Percentiles rank a stretch among this genome's conserved stretches.
These are phyloP conservation scores for Lamellibrachia columna DNA, from an alignment of 2,888 invertebrate species.

Conservation along the genomic window DNA sequence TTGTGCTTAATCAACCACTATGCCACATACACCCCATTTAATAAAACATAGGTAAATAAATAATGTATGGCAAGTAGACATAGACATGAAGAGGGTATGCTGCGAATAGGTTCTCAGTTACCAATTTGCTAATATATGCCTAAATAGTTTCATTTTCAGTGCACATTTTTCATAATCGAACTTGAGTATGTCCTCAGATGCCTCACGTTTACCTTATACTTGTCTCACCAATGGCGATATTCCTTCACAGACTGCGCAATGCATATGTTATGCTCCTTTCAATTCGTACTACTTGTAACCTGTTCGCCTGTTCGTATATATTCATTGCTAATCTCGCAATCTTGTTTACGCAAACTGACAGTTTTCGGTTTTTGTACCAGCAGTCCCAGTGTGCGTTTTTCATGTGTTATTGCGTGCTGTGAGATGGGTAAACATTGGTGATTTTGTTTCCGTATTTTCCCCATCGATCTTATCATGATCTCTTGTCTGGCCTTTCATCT, in stretches of 20 bases:
- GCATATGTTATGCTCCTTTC: too few species aligned
- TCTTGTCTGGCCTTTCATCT: not conserved
- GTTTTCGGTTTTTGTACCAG: not conserved
- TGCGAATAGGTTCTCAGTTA: not conserved
- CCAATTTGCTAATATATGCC: not conserved
- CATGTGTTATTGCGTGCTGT: not conserved
- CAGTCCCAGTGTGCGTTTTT: not conserved
- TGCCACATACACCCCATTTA: too few species aligned
- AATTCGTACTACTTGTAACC: not conserved
- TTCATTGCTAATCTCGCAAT: not conserved
- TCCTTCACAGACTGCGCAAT: too few species aligned
- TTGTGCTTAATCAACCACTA: too few species aligned
- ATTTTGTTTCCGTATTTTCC: not conserved
- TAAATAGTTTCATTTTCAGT: not conserved
- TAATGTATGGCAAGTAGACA: too few species aligned
- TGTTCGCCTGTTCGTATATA: not conserved
- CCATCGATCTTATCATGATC: not conserved
- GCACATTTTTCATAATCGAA: not conserved
- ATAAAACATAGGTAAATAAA: too few species aligned
- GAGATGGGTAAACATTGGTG: not conserved
- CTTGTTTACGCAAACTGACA: not conserved
- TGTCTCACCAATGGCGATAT: too few species aligned
- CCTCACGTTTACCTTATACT: too few species aligned
- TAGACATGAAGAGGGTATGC: too few species aligned
- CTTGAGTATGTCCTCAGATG: not conserved